Conservation (phyloP, 1,140 invertebrate genomes). For the Macrobrachium rosenbergii region DNA sequence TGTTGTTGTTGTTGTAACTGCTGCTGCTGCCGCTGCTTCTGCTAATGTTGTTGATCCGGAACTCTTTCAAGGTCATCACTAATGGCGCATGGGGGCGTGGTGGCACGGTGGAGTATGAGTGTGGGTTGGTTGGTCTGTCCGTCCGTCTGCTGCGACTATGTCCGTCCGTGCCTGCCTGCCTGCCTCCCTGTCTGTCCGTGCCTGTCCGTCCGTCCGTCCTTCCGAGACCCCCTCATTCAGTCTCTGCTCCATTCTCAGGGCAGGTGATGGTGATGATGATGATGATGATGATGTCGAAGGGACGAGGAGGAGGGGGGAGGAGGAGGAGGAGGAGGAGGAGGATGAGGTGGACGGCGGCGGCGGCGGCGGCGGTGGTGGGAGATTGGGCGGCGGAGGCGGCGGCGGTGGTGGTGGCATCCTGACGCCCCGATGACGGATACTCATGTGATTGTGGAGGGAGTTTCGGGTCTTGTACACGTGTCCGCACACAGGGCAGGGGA, state of each 20-base stretch:
- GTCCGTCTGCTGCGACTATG: slow-evolving; percentile 6
- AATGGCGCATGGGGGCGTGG: no score
- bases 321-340: slow-evolving; percentile 20
- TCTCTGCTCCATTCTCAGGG: not conserved
- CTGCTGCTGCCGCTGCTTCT: no score
- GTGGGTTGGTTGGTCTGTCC: not conserved
- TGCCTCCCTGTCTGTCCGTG: not conserved
- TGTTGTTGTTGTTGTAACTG: no score
- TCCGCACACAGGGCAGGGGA: slow-evolving; percentile 62
- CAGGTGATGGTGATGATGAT: slow-evolving; percentile 14
- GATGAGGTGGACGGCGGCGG: slow-evolving; percentile 14
- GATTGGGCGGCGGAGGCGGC: slow-evolving; percentile 1
- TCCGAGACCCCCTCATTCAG: not conserved
- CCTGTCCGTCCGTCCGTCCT: not conserved
- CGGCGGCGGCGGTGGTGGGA: slow-evolving; percentile 12
- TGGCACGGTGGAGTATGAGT: not conserved
- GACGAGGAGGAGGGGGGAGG: not conserved
- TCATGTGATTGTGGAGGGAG: slow-evolving; percentile 65
- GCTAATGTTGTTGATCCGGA: no score
- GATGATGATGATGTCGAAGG: not conserved
- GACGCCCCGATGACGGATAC: slow-evolving; percentile 62
- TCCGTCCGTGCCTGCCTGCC: not conserved
- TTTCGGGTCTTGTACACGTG: slow-evolving; percentile 65
- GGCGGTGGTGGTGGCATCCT: slow-evolving; percentile 59
- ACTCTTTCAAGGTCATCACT: no score